Base-by-base conservation (phyloP, 1,140 invertebrate species). In the Drosophila saltans region DNA sequence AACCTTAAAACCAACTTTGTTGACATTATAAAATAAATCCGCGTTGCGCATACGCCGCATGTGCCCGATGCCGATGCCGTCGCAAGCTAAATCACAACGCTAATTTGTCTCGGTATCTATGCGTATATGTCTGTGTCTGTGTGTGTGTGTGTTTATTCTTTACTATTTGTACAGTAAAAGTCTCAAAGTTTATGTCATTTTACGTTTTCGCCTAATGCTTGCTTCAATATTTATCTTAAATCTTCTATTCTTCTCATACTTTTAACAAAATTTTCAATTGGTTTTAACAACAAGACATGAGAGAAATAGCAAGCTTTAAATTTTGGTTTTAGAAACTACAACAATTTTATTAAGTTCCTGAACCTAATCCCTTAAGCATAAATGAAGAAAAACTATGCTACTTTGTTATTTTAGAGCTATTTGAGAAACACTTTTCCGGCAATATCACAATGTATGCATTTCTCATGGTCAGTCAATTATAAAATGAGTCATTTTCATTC, bases 41-140 rank as follows among this genome's bases (percentile, higher is more conserved):
- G 66, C 58, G 83, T 83, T 88, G 76, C 83, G 72, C 68, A 86
- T 86, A 86, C 82, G 83, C 83, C 83, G 40, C 83, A 61, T 88
- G 59, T 58, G 72, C 71, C 66, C 57, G 41, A 8, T 58, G 66
- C 36, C 52, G 52, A 41, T 39, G n/a, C 55, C 39, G 70, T 33
- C 60, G 64, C 57, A 36, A 24, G 43, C 58, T 55, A 66, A 81
- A 73, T 72, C 66, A 66, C 48, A 63, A 55, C 57, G 8, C 59
- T 71, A 81, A 78, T 86, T 85, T 63, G 59, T 36, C 69, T 76
- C 21, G 21, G 45, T 52, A 52, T 52, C 45, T 52, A 52, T 55
- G 43, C 9, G 39, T 57, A 64, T 48, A 56, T 66, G 48, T 66
- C 26, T 52, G 45, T 52, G 1, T 52, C 7, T 24, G 2, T 52